Base-by-base conservation (phyloP, 2,888 invertebrate species). In the Lochmaea crataegi region DNA sequence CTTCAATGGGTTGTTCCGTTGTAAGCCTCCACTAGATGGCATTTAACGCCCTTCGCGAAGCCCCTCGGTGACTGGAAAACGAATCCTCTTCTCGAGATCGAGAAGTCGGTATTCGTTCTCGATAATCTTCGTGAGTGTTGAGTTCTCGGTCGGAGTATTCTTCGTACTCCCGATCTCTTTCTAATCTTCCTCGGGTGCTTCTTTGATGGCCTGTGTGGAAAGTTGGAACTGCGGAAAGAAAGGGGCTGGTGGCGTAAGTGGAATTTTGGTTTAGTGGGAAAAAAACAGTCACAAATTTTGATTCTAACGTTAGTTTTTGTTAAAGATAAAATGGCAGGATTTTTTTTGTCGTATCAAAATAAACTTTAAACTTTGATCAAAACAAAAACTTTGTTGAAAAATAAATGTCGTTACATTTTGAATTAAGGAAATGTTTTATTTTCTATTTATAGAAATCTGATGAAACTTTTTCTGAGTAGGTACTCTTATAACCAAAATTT, bases 21-120 rank as follows among this genome's bases (percentile, higher is more conserved):
- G 87, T 86, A 82, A 87, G 87, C 87, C 87, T 86, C 87, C 87
- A 89, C 91, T 92, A 93, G 87, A 93, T 93, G 86, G 92, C 93
- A 88, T 93, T 93, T 82, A 92, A 90, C 81, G 92, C 92, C 83
- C 93, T 90, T 75, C 93, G 89, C 81, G 92, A 91, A 57, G 92
- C 89, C 76, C 90, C 90, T 86, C 91, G 90, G 79, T 88, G 88
- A 80, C 88, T 88, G 26, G 88, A 84, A 57, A 79, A 75, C 56
- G 72, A 78, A 73, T 87, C 87, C 72, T 88, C 87, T 72, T 87
- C 85, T 68, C 84, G 79, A 56, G 80, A 77, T 72, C 86, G 76
- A 73, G 85, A 84, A 45, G 82, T 77, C 26, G 83, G 81, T 71
- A 82, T 75, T 66, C 84, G 78, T 68, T 85, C 85, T 60, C 85